Base-by-base conservation (phyloP, 2,888 invertebrate species). In the Ceramica pisi region DNA sequence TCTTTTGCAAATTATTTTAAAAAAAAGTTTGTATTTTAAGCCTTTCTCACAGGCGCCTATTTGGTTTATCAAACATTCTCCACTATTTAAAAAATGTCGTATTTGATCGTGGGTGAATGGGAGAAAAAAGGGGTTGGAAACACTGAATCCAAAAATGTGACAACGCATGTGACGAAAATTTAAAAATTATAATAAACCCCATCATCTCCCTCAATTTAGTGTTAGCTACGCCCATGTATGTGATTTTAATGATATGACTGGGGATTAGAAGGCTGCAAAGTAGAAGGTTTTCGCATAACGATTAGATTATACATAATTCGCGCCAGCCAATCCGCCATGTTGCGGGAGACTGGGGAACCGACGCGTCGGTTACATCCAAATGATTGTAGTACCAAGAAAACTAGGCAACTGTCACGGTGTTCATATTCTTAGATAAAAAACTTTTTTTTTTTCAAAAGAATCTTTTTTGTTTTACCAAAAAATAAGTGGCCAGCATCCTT, bases 181-280 rank as follows among this genome's bases (percentile, higher is more conserved):
- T 14, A 19, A 23, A 23, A 8, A 35, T 10, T 44, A 23, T 16
- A 35, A 35, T 38, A 35, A 50, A 79, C 31, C 44, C 48, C 14
- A 23, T 19, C 19, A 21, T 51, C 53, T 35, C 16, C 21, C 44
- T 16, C 12, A 53, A 65, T 21, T 21, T 16, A 66, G 55, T 55
- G n/a, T 21, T 63, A 75, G 31, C 19, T 71, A 38, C 35, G 51
- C 65, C 51, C 62, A 72, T 79, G 59, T 38, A 78, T 68, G 61
- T 71, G 63, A 79, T 75, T 65, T 16, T 38, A 41, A 53, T 46
- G 60, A 73, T 70, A 67, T 74, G 59, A 82, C 55, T 67, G 38
- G 64, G 80, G 65, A 57, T 62, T 64, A 68, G 63, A 78, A 72
- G 70, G 67, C 71, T 82, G 60, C 56, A 59, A 63, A 56, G 8